Evolutionary conservation across 2,888 invertebrate species (phyloP), one percentile per base, ranked within the genome.

Genomic region (Dynastes tityus): DNA sequence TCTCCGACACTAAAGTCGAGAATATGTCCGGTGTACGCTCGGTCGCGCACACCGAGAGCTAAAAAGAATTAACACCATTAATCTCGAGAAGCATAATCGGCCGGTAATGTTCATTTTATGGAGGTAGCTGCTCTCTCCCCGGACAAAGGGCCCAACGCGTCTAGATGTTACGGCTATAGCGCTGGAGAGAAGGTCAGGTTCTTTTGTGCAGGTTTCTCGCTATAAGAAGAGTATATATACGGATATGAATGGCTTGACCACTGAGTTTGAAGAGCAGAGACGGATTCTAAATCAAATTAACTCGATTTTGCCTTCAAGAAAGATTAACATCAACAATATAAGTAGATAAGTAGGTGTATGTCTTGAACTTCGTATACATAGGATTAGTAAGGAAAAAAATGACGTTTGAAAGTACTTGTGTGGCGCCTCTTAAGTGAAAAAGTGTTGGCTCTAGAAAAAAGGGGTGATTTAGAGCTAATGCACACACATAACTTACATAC

Each of bases 31-130:
- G 64, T 32, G 32, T 65, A 40, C 65, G 40, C 40, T 40, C 53
- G 37, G 37, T 71, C 53, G 37, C 70, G 53, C 70, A 55, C 53
- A 53, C 32, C 37, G 40, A 65, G 40, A 65, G 53, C 53, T 71
- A 71, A 55, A 71, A 71, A 71, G 70, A 71, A 71, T 71, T 71
- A 71, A 71, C 55, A 71, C 70, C 70, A 71, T 71, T 71, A 71
- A 71, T 71, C 70, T 71, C 37, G 37, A 29, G 70, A 32, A 13
- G 70, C 32, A 71, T 71, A 71, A 71, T 71, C 70, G 70, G 32
- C 29, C 55, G 55, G 70, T 71, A 71, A 71, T 53, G 70, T 55
- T 71, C 55, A 70, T 71, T 55, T 55, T 55, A 71, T 71, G 55
- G 55, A 71, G 70, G 70, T 53, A 70, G 32, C 27, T 53, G 32